These are phyloP conservation scores for Diceros bicornis DNA, from an alignment of 2,797 vertebrate genomes.

Conservation along the genomic window DNA sequence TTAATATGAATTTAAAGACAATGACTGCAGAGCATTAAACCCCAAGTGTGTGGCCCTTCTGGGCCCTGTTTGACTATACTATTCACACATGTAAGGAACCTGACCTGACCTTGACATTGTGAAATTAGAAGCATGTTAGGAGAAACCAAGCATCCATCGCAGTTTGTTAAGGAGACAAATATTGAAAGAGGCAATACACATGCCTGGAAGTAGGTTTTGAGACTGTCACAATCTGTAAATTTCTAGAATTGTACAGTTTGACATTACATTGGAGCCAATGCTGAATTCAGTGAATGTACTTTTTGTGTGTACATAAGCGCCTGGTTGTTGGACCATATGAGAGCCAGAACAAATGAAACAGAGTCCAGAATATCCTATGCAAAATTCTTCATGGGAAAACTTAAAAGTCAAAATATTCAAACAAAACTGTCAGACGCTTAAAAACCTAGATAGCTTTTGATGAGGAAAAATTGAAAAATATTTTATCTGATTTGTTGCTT, in stretches of 20 bases:
- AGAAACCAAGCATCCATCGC: background rate
- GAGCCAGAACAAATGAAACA: background rate
- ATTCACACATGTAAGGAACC: background rate
- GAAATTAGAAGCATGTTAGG: background rate
- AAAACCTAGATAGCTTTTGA: background rate
- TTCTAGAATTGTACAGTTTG: background rate
- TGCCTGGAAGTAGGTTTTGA: background rate
- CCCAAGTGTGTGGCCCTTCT: background rate
- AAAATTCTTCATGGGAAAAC: background rate
- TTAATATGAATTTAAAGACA: background rate
- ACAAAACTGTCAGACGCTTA: background rate
- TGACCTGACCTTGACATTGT: background rate
- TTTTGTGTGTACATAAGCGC: background rate
- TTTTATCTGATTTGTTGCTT: background rate
- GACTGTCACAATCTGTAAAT: background rate
- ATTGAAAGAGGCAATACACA: background rate
- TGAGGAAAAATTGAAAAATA: background rate
- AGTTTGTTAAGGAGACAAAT: background rate
- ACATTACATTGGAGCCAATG: background rate
- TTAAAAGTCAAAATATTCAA: background rate
- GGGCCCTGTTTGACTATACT: background rate
- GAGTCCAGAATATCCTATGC: background rate
- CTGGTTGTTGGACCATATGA: background rate
- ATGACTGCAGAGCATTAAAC: background rate
- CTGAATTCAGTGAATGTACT: background rate